Percentiles rank a stretch among this genome's conserved stretches.
Conservation (phyloP, 2,797 vertebrate species). For the Dromococcyx pavoninus region DNA sequence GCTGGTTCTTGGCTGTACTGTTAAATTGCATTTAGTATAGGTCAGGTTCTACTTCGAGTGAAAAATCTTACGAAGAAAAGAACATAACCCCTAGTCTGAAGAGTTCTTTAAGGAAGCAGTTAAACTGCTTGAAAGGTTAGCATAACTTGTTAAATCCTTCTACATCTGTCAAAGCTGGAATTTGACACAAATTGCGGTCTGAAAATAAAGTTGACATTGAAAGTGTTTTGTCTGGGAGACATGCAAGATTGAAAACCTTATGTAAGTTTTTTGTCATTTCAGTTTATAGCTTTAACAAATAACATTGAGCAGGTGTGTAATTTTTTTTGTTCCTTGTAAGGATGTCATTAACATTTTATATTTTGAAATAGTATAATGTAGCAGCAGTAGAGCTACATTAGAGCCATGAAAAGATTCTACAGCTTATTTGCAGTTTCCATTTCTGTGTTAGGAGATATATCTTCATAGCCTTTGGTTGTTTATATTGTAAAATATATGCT, state of each 20-base stretch:
- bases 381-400: neutral
- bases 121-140: neutral
- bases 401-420: neutral
- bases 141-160: neutral
- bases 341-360: neutral
- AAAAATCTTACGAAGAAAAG: neutral
- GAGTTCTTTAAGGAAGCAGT: neutral
- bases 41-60: neutral
- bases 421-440: neutral
- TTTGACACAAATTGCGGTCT: neutral
- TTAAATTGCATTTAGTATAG: neutral
- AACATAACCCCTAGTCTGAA: neutral
- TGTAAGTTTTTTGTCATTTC: neutral
- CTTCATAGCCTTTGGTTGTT: neutral
- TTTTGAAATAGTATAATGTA: neutral
- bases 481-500: fast-evolving
- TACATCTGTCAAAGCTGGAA: neutral
- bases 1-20: neutral
- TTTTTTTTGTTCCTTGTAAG: neutral
- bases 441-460: neutral
- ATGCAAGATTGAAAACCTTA: neutral
- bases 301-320: neutral
- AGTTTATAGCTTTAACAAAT: neutral
- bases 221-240: neutral
- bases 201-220: neutral